Evolutionary conservation across 1,140 invertebrate genomes (phyloP).

Genomic region (Agrilus planipennis): DNA sequence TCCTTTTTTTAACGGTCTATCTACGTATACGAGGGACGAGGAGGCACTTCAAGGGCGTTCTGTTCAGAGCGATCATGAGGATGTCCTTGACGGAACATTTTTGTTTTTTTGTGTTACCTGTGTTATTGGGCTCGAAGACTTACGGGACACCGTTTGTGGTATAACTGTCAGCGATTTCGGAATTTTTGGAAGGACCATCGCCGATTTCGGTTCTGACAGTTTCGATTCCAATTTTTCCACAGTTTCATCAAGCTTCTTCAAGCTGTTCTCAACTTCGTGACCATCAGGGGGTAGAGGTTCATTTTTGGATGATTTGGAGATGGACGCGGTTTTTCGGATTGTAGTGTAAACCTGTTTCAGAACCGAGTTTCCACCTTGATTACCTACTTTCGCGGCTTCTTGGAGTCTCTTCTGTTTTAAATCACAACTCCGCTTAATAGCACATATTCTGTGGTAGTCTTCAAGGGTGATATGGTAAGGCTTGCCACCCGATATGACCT

Average conservation of each 20-base stretch:
- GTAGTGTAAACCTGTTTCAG: too few species aligned
- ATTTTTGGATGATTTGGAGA: slow-evolving; percentile 8
- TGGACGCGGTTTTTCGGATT: slow-evolving; percentile 20
- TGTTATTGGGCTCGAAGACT: slow-evolving; percentile 18
- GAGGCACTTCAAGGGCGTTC: too few species aligned
- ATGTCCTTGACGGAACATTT: too few species aligned
- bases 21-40: too few species aligned
- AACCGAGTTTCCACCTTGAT: too few species aligned
- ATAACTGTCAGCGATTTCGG: slow-evolving; percentile 64
- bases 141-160: slow-evolving; percentile 45
- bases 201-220: slow-evolving; percentile 11
- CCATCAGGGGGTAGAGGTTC: background rate
- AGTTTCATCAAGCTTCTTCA: slow-evolving; percentile 26
- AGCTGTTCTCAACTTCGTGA: slow-evolving; percentile 17
- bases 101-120: too few species aligned
- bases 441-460: slow-evolving; percentile 58
- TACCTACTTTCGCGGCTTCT: slow-evolving; percentile 18
- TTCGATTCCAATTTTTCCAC: slow-evolving; percentile 26
- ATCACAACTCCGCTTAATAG: slow-evolving; percentile 46
- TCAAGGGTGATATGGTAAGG: slow-evolving; percentile 55
- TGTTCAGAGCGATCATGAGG: too few species aligned
- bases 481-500: slow-evolving; percentile 51
- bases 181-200: slow-evolving; percentile 50
- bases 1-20: too few species aligned
- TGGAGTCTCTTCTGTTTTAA: slow-evolving; percentile 39